These are phyloP conservation scores for Pachymerium ferrugineum DNA, from an alignment of 2,888 invertebrate species.

Conservation along the genomic window DNA sequence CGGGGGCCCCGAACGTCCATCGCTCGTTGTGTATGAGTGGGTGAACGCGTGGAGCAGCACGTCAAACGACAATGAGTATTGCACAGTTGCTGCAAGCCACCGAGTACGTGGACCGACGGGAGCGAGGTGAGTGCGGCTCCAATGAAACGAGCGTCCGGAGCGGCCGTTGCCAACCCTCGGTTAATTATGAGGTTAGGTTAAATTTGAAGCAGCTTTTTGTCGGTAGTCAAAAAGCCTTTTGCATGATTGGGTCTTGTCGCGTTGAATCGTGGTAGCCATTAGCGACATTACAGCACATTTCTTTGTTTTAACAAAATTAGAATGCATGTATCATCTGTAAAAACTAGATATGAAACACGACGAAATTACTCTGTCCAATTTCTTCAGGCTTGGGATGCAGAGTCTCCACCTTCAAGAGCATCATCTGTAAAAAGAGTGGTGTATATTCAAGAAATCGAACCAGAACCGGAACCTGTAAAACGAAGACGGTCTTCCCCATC, in stretches of 20 bases:
- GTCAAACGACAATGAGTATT: slow-evolving; percentile 56
- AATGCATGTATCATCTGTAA: not conserved
- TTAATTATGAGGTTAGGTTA: too few species aligned
- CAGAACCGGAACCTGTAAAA: not conserved
- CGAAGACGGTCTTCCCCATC: not conserved
- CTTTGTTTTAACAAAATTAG: not conserved
- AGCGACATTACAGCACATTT: too few species aligned
- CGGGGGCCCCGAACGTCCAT: not conserved
- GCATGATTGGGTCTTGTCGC: too few species aligned
- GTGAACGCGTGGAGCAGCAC: not conserved
- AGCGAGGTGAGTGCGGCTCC: slow-evolving; percentile 63
- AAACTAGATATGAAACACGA: too few species aligned
- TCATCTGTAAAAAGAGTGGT: too few species aligned
- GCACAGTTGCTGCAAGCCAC: slow-evolving; percentile 81
- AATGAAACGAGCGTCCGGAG: too few species aligned
- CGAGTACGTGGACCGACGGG: slow-evolving; percentile 82
- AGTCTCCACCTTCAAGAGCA: too few species aligned
- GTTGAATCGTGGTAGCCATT: too few species aligned
- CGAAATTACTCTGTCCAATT: too few species aligned
- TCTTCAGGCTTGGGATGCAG: not conserved
- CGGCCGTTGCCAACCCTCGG: slow-evolving; percentile 1
- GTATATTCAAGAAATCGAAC: too few species aligned
- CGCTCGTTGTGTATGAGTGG: not conserved
- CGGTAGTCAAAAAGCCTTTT: too few species aligned
- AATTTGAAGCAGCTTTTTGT: too few species aligned